A percentile compares a stretch with the other conserved stretches of the same genome.
phyloP scores from a whole-genome alignment of 2,888 invertebrate species.

The Alsophila aescularia region DNA sequence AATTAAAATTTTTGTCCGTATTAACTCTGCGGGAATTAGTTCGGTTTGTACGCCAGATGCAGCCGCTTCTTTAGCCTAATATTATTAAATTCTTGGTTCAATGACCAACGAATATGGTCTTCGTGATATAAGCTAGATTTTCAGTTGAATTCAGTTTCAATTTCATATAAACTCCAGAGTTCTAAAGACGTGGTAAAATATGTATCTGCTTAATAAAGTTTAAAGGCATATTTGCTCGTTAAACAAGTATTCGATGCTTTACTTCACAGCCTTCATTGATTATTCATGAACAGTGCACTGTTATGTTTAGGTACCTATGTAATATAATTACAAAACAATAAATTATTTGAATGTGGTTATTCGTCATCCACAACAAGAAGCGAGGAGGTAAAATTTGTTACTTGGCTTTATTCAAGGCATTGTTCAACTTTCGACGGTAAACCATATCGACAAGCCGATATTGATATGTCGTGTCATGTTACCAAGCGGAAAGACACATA shows the following conservation, averaged over 20 bases:
- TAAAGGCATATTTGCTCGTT: too few species aligned
- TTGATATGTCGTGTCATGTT: slow-evolving; percentile 23
- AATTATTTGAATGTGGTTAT: not conserved
- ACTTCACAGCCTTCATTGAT: too few species aligned
- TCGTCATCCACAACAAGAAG: not conserved
- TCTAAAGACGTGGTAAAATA: too few species aligned
- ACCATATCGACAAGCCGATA: slow-evolving; percentile 23
- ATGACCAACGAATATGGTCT: not conserved
- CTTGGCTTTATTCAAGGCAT: slow-evolving; percentile 37
- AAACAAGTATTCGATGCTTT: too few species aligned
- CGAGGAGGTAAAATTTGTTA: not conserved
- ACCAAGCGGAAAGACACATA: slow-evolving; percentile 22
- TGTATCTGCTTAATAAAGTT: too few species aligned
- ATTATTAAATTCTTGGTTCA: slow-evolving; percentile 18
- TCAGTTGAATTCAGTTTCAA: too few species aligned
- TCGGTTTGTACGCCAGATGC: slow-evolving; percentile 74
- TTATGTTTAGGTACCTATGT: not conserved
- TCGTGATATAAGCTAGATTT: not conserved
- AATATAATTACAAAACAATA: not conserved
- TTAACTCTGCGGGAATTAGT: slow-evolving; percentile 79
- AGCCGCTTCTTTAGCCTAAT: slow-evolving; percentile 64
- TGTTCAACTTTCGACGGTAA: slow-evolving; percentile 36
- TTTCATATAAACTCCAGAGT: not conserved
- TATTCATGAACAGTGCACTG: too few species aligned
- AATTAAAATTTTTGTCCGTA: slow-evolving; percentile 81